These are phyloP conservation scores for Kryptolebias ocellatus DNA, from an alignment of 2,797 vertebrate species.

Conservation along the genomic window DNA sequence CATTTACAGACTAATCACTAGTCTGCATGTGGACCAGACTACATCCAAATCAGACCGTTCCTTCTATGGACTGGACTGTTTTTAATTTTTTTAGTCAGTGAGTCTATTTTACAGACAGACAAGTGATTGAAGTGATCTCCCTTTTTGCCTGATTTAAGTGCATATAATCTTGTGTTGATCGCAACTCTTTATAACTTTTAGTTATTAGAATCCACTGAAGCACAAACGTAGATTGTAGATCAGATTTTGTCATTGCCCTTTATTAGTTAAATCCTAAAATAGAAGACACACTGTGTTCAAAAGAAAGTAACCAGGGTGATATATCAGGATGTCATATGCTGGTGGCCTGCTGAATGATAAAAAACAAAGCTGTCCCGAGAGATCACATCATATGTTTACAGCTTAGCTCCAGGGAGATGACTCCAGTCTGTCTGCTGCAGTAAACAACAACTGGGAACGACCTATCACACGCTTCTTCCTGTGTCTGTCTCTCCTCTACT, in stretches of 20 bases:
- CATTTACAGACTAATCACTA: no score
- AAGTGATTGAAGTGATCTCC: no score
- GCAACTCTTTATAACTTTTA: not conserved
- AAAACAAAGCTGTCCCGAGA: conserved; percentile 28
- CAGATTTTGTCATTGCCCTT: conserved; percentile 3
- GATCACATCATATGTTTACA: conserved; percentile 27
- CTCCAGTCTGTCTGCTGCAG: conserved; percentile 49
- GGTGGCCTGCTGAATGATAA: conserved; percentile 39
- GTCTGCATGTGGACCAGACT: no score
- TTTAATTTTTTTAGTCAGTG: no score
- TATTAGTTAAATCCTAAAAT: conserved; percentile 17
- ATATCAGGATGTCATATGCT: conserved; percentile 56
- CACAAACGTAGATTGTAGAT: not conserved
- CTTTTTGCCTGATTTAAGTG: conserved; percentile 1
- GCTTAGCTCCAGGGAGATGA: conserved; percentile 59
- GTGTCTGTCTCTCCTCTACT: conserved; percentile 29
- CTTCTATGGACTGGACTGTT: no score
- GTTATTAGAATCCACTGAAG: not conserved
- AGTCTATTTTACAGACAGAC: no score
- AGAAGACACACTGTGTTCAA: not conserved
- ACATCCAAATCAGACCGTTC: no score
- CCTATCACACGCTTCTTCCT: conserved; percentile 52
- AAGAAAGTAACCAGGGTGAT: conserved; percentile 37
- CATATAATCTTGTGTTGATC: no score
- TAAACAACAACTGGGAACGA: conserved; percentile 60